Evolutionary conservation across 1,140 invertebrate species (phyloP), one percentile per base, ranked within the genome.

Genomic region (Arion vulgaris): DNA sequence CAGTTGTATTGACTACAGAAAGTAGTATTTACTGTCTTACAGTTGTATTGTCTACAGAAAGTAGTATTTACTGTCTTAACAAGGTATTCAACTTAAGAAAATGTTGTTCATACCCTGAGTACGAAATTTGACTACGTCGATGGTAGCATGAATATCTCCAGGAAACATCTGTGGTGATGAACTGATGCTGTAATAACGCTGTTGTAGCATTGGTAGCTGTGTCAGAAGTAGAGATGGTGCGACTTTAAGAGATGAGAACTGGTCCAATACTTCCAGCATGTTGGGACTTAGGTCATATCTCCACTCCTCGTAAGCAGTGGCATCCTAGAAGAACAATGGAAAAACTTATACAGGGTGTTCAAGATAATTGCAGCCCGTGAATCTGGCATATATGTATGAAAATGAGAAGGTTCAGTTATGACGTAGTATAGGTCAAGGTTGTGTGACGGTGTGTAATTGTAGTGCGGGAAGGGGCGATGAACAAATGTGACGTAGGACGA

Each of bases 131-230:
- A 98, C 96, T 0, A 98, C 96, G 78, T 96, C 97, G 26, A 98
- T 96, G 0, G 97, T 99, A 9, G 98, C 93, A 91, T 98, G 96
- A 45, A 98, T 94, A 91, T 92, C 94, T 75, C 95, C 95, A 0
- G 94, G 94, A 83, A 95, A 94, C n/a, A 95, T 94, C 0, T 94
- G 89, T 0, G 96, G 96, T 23, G 97, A 97, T 0, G 97, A 98
- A 15, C 97, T 98, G 75, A 99, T 98, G 49, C 96, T 97, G 91
- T 98, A 99, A 92, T 98, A 98, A 88, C 97, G 93, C 1, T 97
- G 96, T 91, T 98, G 97, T 28, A 99, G 91, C 0, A 96, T 93
- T 0, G 95, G 96, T 11, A 99, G 92, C 87, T 98, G 95, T 0
- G 96, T 95, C 28, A 97, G 93, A 0, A 98, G 93, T 1, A 98